Conservation (phyloP, 2,888 invertebrate genomes). For the Oligia fasciuncula region DNA sequence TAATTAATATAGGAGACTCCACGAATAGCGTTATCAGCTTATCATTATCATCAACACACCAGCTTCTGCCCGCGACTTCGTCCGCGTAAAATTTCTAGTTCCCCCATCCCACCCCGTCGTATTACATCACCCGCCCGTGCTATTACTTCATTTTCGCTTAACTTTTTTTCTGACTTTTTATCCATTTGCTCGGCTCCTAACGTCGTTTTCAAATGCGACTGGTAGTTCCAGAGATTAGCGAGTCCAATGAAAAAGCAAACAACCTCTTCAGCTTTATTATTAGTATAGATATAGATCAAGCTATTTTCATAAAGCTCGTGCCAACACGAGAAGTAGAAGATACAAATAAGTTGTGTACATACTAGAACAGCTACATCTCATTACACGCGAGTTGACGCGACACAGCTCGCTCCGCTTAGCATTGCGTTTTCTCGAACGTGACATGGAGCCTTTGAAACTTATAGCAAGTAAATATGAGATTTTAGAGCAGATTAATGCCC, state of each 20-base stretch:
- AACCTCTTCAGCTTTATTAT: too few relatives aligned
- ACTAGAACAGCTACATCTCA: constrained; percentile 26
- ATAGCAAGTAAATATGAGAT: constrained; percentile 8
- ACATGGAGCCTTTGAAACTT: constrained; percentile 10
- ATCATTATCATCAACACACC: not conserved
- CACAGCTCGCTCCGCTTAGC: constrained; percentile 5
- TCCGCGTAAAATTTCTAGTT: too few relatives aligned
- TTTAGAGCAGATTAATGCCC: not conserved
- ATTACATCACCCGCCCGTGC: not conserved
- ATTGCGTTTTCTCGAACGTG: constrained; percentile 3
- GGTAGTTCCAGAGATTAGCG: not conserved
- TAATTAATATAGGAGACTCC: not conserved
- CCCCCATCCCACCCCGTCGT: too few relatives aligned
- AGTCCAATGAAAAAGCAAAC: not conserved
- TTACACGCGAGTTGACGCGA: constrained; percentile 40
- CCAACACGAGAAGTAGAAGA: not conserved
- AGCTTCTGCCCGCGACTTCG: not conserved
- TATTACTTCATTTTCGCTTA: too few relatives aligned
- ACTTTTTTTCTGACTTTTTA: too few relatives aligned
- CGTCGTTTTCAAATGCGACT: not conserved
- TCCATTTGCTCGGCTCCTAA: not conserved
- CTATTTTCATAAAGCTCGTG: not conserved
- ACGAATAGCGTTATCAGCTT: not conserved
- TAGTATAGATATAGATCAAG: not conserved
- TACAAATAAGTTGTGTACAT: not conserved